Percentiles rank a stretch among this genome's conserved stretches.
These are phyloP conservation scores for Psittacula derbiana DNA, from an alignment of 2,797 vertebrate species.

Conservation along the genomic window DNA sequence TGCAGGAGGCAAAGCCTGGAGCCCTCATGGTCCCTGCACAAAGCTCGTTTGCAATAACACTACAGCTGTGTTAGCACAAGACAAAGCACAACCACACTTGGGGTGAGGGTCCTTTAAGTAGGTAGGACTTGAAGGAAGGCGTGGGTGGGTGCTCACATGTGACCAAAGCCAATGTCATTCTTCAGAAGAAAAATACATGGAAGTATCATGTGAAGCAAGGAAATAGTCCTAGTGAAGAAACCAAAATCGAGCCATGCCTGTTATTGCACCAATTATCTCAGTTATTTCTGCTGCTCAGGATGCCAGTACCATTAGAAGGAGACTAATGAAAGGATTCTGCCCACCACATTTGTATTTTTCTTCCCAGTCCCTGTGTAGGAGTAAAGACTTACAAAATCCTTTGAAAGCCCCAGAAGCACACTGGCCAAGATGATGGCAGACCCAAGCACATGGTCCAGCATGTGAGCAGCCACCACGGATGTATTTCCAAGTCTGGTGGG, in stretches of 20 bases:
- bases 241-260: not conserved
- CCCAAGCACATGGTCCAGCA: not conserved
- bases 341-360: not conserved
- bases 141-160: not conserved
- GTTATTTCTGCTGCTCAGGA: not conserved
- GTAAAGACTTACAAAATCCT: not conserved
- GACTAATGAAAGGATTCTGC: not conserved
- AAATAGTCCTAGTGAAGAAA: not conserved
- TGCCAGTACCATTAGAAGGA: not conserved
- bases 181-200: not conserved
- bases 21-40: too few relatives aligned
- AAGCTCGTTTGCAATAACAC: fast-evolving
- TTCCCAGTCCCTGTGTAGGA: not conserved
- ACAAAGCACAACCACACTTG: fast-evolving
- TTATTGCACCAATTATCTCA: not conserved
- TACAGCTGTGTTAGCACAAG: too few relatives aligned
- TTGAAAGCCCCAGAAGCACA: not conserved
- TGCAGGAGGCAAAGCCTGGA: not conserved
- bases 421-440: not conserved
- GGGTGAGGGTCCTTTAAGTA: not conserved
- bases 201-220: not conserved
- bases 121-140: not conserved
- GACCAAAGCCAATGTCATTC: not conserved
- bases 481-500: not conserved
- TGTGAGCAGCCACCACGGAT: not conserved